Percentiles rank a stretch among this genome's conserved stretches.
Evolutionary conservation across 2,113 vertebrate genomes (phyloP).

Genomic region (Recurvirostra avosetta): DNA sequence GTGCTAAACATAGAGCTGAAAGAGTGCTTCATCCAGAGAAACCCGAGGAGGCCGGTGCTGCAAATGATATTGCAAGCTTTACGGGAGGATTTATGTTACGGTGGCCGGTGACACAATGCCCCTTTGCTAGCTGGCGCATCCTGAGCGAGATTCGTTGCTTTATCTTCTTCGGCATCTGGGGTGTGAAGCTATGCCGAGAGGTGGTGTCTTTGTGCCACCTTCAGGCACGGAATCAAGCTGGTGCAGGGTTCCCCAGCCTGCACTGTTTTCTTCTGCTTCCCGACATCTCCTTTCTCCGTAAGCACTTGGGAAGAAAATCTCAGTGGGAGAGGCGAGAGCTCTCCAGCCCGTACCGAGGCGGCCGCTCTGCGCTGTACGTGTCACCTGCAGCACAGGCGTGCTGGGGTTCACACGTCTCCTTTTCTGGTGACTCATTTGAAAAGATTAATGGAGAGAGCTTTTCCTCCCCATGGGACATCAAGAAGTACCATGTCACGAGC

Average conservation of each 20-base stretch:
- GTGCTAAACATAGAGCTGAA: slow-evolving; percentile 14
- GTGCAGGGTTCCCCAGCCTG: background rate
- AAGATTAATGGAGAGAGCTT: background rate
- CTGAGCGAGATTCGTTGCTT: background rate
- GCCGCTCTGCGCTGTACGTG: background rate
- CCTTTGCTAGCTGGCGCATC: background rate
- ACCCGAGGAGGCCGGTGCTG: background rate
- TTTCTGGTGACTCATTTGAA: background rate
- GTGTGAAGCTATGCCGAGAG: background rate
- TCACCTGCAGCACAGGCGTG: fast-evolving
- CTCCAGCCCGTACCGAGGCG: background rate
- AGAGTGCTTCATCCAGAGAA: slow-evolving; percentile 19
- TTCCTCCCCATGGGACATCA: background rate
- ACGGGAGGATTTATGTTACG: background rate
- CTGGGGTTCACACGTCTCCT: background rate
- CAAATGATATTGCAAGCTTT: background rate
- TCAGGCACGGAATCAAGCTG: background rate
- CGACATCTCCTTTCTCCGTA: background rate
- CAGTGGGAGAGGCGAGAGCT: background rate
- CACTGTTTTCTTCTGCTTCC: background rate
- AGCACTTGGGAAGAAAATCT: background rate
- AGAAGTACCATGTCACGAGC: background rate
- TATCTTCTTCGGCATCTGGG: background rate
- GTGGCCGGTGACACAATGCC: background rate
- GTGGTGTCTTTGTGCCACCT: background rate